Conservation (phyloP, 2,888 invertebrate genomes). For the Lingula anatina region DNA sequence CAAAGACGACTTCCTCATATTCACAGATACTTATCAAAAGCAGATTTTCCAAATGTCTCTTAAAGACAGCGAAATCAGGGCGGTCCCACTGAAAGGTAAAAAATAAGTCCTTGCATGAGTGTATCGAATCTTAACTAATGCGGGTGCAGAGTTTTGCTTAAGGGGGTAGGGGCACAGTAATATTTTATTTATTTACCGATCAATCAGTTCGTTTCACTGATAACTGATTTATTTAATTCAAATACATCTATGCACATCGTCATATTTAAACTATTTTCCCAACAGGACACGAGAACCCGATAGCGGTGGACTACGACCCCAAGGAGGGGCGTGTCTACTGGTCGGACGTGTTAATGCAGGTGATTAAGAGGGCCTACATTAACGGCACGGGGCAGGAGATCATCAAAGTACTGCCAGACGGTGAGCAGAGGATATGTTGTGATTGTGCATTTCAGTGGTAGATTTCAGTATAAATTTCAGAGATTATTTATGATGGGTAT, state of each 20-base stretch:
- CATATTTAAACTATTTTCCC: slow-evolving; percentile 7
- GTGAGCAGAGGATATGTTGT: slow-evolving; percentile 11
- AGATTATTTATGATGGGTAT: neutral
- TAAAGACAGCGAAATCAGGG: slow-evolving; percentile 54
- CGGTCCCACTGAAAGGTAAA: too few relatives aligned
- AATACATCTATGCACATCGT: too few relatives aligned
- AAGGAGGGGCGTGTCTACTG: slow-evolving; percentile 68
- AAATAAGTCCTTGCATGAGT: too few relatives aligned
- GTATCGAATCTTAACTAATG: too few relatives aligned
- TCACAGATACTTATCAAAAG: slow-evolving; percentile 55
- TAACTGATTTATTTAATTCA: too few relatives aligned
- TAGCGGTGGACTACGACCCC: slow-evolving; percentile 80
- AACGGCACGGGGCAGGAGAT: slow-evolving; percentile 22
- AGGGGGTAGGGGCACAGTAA: too few relatives aligned
- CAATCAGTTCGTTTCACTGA: too few relatives aligned
- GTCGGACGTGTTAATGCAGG: slow-evolving; percentile 63
- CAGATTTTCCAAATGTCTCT: slow-evolving; percentile 75
- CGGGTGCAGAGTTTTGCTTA: too few relatives aligned
- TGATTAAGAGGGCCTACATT: slow-evolving; percentile 28
- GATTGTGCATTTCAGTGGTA: neutral
- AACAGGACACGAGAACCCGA: slow-evolving; percentile 60
- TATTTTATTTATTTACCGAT: too few relatives aligned
- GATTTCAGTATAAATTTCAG: slow-evolving; percentile 46
- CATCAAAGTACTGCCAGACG: slow-evolving; percentile 17
- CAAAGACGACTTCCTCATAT: slow-evolving; percentile 34